These are phyloP conservation scores for Larimichthys polyactis DNA, from an alignment of 2,113 vertebrate species.

Conservation along the genomic window DNA sequence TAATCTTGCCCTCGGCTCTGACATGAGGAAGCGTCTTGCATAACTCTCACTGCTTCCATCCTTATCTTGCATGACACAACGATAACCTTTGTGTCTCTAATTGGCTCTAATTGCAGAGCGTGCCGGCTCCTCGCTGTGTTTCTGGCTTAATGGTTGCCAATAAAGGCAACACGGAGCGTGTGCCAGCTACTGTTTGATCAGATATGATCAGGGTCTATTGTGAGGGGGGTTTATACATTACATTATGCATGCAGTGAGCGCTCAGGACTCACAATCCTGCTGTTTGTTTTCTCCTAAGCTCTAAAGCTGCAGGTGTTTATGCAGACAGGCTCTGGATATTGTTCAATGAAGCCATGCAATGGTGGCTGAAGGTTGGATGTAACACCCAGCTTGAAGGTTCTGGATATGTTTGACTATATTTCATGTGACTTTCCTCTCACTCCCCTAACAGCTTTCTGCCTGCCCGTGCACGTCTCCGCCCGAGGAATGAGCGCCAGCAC, in stretches of 20 bases:
- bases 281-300: conserved; percentile 66
- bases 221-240: conserved; percentile 2
- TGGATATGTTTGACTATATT: not conserved
- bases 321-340: conserved; percentile 20
- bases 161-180: not conserved
- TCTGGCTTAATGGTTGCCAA: not conserved
- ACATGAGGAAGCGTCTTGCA: not conserved
- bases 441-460: not conserved
- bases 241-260: not conserved
- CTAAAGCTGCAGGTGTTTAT: conserved; percentile 61
- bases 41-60: conserved; percentile 12
- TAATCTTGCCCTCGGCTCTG: not conserved
- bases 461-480: conserved; percentile 41
- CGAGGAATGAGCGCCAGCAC: conserved; percentile 28
- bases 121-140: not conserved
- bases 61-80: conserved; percentile 35
- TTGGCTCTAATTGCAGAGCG: conserved; percentile 4
- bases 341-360: conserved; percentile 27
- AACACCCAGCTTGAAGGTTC: conserved; percentile 9
- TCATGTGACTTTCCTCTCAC: not conserved
- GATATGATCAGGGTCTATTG: conserved; percentile 25
- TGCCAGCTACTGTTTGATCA: conserved; percentile 26
- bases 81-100: conserved; percentile 39
- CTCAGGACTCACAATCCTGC: conserved; percentile 41
- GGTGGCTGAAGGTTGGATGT: conserved; percentile 26